Evolutionary conservation across 2,113 vertebrate genomes (phyloP).

Genomic region (Bubalus kerabau): DNA sequence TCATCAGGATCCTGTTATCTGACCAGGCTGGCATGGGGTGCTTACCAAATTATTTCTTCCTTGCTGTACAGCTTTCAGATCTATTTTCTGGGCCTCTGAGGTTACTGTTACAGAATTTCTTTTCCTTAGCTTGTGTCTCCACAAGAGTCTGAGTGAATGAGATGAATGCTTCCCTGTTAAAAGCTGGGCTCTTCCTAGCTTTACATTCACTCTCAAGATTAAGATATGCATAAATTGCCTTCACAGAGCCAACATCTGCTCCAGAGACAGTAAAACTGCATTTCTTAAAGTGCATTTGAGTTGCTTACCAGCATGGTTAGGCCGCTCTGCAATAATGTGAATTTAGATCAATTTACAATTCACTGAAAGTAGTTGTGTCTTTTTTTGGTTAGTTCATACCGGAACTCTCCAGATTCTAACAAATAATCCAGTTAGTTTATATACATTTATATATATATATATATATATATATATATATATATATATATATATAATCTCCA

Average conservation of each 20-base stretch:
- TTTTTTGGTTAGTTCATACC: neutral
- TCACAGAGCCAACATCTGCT: neutral
- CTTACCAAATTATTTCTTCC: constrained; percentile 14
- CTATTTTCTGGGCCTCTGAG: neutral
- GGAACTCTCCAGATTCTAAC: neutral
- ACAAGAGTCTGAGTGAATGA: neutral
- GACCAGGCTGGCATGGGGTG: neutral
- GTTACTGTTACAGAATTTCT: neutral
- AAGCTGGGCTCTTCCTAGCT: neutral
- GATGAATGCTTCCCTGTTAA: neutral
- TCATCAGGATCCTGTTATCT: neutral
- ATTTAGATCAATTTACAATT: constrained; percentile 22
- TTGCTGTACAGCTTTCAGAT: neutral
- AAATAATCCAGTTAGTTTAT: neutral
- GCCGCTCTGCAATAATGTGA: neutral
- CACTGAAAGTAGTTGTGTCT: neutral
- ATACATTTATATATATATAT: neutral
- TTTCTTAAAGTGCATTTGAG: constrained; percentile 15
- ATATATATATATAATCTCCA: neutral
- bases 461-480: neutral
- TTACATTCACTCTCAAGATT: neutral
- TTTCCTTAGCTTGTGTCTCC: neutral
- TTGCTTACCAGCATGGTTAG: neutral
- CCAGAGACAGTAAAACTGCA: neutral
- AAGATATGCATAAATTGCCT: neutral